Evolutionary conservation across 2,113 vertebrate genomes (phyloP).

Genomic region (Ptyas mucosa): DNA sequence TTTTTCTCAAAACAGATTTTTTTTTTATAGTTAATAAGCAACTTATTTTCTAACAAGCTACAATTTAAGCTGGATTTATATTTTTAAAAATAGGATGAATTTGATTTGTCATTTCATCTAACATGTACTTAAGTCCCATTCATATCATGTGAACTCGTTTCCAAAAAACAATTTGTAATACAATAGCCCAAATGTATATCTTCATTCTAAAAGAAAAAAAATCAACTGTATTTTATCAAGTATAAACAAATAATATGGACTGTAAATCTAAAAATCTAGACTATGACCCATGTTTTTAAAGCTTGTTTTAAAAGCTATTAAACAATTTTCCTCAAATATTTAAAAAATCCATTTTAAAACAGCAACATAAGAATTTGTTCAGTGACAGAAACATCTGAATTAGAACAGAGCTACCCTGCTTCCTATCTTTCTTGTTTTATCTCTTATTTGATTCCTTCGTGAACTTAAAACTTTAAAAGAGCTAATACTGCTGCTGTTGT

Average conservation of each 20-base stretch:
- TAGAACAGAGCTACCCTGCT: conserved; percentile 21
- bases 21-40: conserved; percentile 25
- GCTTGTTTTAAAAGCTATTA: background rate
- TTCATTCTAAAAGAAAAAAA: conserved; percentile 25
- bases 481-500: background rate
- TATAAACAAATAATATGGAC: conserved; percentile 31
- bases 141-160: background rate
- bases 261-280: conserved; percentile 23
- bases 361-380: conserved; percentile 27
- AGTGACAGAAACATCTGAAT: background rate
- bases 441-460: background rate
- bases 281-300: conserved; percentile 15
- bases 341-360: conserved; percentile 28
- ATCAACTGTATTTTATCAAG: conserved; percentile 30
- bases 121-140: background rate
- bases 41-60: background rate
- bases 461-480: conserved; percentile 28
- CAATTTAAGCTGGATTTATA: background rate
- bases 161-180: background rate
- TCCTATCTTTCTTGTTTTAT: conserved; percentile 10
- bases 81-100: conserved; percentile 29
- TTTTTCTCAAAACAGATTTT: background rate
- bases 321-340: background rate
- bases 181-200: conserved; percentile 12
- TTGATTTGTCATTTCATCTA: conserved; percentile 2